Evolutionary conservation across 2,797 vertebrate species (phyloP).

Genomic region (Rhinella marina): DNA sequence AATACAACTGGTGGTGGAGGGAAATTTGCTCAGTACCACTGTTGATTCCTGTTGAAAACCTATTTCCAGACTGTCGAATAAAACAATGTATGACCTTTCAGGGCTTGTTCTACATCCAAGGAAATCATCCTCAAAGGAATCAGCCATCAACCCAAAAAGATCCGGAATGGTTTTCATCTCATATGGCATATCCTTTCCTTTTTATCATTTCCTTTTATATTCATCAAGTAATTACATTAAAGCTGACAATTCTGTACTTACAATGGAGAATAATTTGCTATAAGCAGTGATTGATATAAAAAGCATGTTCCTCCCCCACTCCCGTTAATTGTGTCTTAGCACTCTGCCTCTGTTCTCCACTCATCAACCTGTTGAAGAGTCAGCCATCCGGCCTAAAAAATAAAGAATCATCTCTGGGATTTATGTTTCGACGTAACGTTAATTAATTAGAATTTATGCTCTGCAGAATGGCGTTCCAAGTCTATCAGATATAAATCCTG

Average conservation of each 20-base stretch:
- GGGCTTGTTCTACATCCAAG: background rate
- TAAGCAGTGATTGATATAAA: background rate
- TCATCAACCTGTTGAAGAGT: slow-evolving; percentile 32
- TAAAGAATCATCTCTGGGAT: slow-evolving; percentile 55
- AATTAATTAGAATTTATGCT: slow-evolving; percentile 60
- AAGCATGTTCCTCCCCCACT: background rate
- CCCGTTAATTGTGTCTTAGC: slow-evolving; percentile 15
- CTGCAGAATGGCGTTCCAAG: slow-evolving; percentile 46
- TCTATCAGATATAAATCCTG: slow-evolving; percentile 59
- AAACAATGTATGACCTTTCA: background rate
- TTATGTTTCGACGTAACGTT: slow-evolving; percentile 48
- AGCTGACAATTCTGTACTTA: slow-evolving; percentile 8
- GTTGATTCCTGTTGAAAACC: background rate
- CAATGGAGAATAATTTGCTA: background rate
- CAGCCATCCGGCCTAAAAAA: slow-evolving; percentile 47
- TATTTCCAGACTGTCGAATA: background rate
- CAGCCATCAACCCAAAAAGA: background rate
- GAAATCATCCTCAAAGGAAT: background rate
- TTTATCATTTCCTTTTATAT: slow-evolving; percentile 13
- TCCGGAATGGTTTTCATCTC: background rate
- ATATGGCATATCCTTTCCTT: background rate
- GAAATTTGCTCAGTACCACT: background rate
- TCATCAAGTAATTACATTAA: slow-evolving; percentile 17
- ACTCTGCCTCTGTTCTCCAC: slow-evolving; percentile 1
- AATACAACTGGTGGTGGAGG: no score